Percentiles rank a stretch among this genome's conserved stretches.
phyloP scores from a whole-genome alignment of 1,140 invertebrate species.

The Diuraphis noxia region DNA sequence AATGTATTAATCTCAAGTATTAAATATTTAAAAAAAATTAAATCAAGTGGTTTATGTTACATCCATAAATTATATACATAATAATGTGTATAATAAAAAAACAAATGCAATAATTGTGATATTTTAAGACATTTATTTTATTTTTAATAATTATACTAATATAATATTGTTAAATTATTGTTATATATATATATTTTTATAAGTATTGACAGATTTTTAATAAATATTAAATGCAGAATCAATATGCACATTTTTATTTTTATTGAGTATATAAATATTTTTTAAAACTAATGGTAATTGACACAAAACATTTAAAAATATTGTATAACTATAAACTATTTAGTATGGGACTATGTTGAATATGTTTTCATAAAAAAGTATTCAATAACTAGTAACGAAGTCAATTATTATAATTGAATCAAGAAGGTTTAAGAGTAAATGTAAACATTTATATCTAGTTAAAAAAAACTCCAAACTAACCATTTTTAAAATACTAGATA shows the following conservation, averaged over 20 bases:
- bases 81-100: not conserved
- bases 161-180: constrained; percentile 23
- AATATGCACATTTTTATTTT: not conserved
- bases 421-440: not conserved
- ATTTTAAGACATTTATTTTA: constrained; percentile 39
- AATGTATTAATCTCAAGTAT: not conserved
- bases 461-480: constrained; percentile 24
- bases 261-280: constrained; percentile 15
- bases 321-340: not conserved
- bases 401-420: constrained; percentile 3
- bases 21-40: not conserved
- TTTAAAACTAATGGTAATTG: constrained; percentile 51
- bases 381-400: not conserved
- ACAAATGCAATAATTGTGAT: constrained; percentile 40
- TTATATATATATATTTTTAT: constrained; percentile 30
- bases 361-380: not conserved
- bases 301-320: constrained; percentile 19
- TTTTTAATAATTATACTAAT: constrained; percentile 35
- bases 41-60: not conserved
- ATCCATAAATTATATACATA: not conserved
- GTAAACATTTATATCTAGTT: constrained; percentile 36
- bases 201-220: constrained; percentile 33
- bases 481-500: constrained; percentile 48
- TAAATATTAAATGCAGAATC: constrained; percentile 44
- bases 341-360: not conserved